Percentiles rank a stretch among this genome's conserved stretches.
These are phyloP conservation scores for Python bivittatus DNA, from an alignment of 2,113 vertebrate species.

Conservation along the genomic window DNA sequence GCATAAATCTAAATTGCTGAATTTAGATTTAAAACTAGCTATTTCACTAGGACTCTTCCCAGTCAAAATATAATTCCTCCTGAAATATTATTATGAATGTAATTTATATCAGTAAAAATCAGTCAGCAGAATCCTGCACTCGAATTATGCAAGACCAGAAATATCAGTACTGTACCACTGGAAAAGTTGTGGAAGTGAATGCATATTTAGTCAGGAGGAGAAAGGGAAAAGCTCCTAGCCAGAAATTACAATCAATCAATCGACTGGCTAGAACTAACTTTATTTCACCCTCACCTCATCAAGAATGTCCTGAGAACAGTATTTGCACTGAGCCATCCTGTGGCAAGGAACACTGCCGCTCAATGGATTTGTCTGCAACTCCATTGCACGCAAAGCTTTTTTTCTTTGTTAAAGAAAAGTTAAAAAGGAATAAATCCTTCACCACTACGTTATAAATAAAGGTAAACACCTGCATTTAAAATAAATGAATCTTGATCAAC, in stretches of 20 bases:
- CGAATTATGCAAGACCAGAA: background rate
- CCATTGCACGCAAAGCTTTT: background rate
- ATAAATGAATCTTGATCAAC: background rate
- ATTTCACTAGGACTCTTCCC: slow-evolving; percentile 11
- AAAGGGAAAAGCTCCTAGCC: background rate
- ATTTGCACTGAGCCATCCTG: background rate
- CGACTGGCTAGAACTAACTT: background rate
- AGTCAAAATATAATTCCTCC: slow-evolving; percentile 34
- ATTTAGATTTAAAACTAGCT: slow-evolving; percentile 23
- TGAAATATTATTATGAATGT: slow-evolving; percentile 30
- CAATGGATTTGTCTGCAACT: background rate
- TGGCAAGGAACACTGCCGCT: background rate
- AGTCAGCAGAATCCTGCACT: background rate
- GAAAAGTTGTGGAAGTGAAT: background rate
- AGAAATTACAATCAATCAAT: background rate
- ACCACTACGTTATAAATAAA: background rate
- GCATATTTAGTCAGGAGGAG: background rate
- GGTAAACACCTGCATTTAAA: background rate
- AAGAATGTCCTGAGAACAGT: background rate
- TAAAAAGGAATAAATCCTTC: background rate
- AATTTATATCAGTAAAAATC: background rate
- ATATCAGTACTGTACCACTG: too few relatives aligned
- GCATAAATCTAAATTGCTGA: background rate
- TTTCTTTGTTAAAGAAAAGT: background rate
- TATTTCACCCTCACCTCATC: background rate